These are phyloP conservation scores for Standfussiana lucernea DNA, from an alignment of 2,888 invertebrate genomes.

Conservation along the genomic window DNA sequence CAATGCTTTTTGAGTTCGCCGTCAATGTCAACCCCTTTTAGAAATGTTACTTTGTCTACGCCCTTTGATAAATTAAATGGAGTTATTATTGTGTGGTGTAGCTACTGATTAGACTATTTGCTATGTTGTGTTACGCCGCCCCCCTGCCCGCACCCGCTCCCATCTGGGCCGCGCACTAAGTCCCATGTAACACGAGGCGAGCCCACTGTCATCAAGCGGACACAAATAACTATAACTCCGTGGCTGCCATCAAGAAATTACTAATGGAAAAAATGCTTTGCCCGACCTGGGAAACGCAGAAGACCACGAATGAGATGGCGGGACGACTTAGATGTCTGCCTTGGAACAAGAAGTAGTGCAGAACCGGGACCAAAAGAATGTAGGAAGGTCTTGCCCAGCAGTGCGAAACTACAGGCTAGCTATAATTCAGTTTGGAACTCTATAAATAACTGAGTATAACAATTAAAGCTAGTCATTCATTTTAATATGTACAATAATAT, in stretches of 20 bases:
- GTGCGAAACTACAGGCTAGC: not conserved
- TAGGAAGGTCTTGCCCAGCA: not conserved
- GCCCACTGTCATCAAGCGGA: not conserved
- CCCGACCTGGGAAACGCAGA: not conserved
- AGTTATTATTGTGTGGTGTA: not conserved
- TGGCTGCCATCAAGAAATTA: not conserved
- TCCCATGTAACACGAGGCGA: not conserved
- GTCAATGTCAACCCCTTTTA: not conserved
- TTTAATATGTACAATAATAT: slow-evolving; percentile 81
- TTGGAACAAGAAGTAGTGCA: not conserved
- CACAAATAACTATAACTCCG: too few relatives aligned
- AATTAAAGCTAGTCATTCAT: slow-evolving; percentile 71
- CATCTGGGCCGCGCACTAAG: not conserved
- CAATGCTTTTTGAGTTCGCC: not conserved
- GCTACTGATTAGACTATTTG: not conserved
- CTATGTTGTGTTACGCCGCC: too few relatives aligned
- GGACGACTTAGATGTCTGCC: not conserved
- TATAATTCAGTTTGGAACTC: not conserved
- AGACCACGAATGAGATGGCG: not conserved
- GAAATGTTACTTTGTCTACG: not conserved
- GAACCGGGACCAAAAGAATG: not conserved
- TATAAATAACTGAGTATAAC: not conserved
- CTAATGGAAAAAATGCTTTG: not conserved
- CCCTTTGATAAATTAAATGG: slow-evolving; percentile 20
- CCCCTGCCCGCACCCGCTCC: too few relatives aligned